Evolutionary conservation across 2,888 invertebrate genomes (phyloP).

Genomic region (Lissonota sp.): DNA sequence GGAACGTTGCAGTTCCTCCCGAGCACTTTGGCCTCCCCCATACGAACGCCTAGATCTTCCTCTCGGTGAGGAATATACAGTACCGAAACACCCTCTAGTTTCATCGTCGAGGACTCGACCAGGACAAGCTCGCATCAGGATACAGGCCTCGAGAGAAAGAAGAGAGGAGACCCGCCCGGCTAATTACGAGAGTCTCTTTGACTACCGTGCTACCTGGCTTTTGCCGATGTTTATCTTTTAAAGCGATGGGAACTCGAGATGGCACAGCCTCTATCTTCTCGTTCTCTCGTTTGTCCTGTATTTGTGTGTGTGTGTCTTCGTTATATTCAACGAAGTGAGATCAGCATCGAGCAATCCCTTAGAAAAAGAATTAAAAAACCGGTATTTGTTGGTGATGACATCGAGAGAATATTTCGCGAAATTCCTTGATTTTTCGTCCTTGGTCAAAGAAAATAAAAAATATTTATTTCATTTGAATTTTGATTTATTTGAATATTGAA

Average conservation of each 20-base stretch:
- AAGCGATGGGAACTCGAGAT: slow-evolving; percentile 76
- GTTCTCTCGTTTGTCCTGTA: slow-evolving; percentile 15
- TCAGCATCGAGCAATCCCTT: slow-evolving; percentile 34
- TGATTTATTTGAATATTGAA: too few species aligned
- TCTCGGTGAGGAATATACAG: slow-evolving; percentile 25
- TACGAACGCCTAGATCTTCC: slow-evolving; percentile 57
- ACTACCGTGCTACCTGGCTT: slow-evolving; percentile 76
- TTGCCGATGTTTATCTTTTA: slow-evolving; percentile 78
- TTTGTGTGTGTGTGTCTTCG: slow-evolving; percentile 48
- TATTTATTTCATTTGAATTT: too few species aligned
- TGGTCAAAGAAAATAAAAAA: too few species aligned
- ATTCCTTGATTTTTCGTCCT: neutral
- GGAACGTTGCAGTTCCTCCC: slow-evolving; percentile 42
- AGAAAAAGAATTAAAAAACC: slow-evolving; percentile 8
- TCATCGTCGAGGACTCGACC: slow-evolving; percentile 20
- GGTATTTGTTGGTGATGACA: slow-evolving; percentile 37
- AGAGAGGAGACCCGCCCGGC: slow-evolving; percentile 69
- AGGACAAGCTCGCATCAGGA: slow-evolving; percentile 51
- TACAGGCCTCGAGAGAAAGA: slow-evolving; percentile 56
- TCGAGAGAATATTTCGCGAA: neutral
- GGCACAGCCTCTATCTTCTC: slow-evolving; percentile 70
- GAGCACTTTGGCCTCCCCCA: slow-evolving; percentile 41
- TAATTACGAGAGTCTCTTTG: slow-evolving; percentile 80
- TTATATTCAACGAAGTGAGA: slow-evolving; percentile 50
- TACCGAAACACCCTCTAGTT: too few species aligned